Conservation (phyloP, 2,888 invertebrate species). For the Parelbella ahira region DNA sequence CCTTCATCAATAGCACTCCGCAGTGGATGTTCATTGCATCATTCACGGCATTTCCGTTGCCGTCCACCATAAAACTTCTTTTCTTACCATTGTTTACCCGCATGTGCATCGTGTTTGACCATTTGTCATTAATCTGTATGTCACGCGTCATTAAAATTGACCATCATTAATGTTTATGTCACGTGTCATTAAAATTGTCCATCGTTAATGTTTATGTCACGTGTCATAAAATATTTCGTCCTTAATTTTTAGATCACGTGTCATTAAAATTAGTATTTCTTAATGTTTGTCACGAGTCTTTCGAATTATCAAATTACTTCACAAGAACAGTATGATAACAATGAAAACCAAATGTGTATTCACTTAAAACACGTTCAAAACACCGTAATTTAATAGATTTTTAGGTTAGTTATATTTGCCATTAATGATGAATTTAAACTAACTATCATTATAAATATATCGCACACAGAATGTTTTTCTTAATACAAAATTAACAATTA, state of each 20-base stretch:
- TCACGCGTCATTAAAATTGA: neutral
- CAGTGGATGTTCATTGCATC: slow-evolving; percentile 28
- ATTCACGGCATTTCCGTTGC: slow-evolving; percentile 13
- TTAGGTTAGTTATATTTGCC: no score
- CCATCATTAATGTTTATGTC: neutral
- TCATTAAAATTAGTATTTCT: neutral
- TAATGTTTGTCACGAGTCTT: neutral
- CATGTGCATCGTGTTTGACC: slow-evolving; percentile 18
- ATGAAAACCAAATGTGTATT: no score
- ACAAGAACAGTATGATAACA: no score
- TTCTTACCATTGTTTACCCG: slow-evolving; percentile 27
- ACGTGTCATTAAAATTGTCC: no score
- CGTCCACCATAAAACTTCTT: slow-evolving; percentile 37
- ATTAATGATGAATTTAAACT: no score
- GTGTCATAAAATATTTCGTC: no score
- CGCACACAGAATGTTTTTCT: no score
- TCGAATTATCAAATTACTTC: no score
- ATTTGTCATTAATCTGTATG: neutral
- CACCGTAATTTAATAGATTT: no score
- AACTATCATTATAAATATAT: no score
- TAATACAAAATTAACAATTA: neutral
- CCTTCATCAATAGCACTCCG: slow-evolving; percentile 6
- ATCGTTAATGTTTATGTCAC: neutral
- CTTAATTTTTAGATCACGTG: no score
- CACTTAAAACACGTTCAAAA: no score